phyloP scores from a whole-genome alignment of 2,888 invertebrate genomes.

The Drosophila picticornis region DNA sequence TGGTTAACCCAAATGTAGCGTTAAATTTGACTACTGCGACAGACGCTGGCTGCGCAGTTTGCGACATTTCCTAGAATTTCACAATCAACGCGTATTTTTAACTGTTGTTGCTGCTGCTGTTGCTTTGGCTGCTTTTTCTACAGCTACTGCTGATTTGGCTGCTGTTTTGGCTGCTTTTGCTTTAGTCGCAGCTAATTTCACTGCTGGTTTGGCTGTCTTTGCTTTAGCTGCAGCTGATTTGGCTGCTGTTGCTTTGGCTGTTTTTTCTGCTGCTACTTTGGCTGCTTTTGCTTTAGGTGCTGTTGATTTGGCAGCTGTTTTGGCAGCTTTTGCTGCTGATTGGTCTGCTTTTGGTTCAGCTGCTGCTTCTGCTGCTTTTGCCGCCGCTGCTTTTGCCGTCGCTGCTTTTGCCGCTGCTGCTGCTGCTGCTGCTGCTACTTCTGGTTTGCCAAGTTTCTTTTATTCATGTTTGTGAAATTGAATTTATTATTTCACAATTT shows the following conservation, averaged over 20 bases:
- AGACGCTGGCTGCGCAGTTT: conserved; percentile 29
- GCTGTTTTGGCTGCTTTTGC: conserved; percentile 22
- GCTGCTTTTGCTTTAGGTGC: no score
- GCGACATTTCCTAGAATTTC: conserved; percentile 68
- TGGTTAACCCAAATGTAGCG: conserved; percentile 50
- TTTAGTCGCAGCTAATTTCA: conserved; percentile 10
- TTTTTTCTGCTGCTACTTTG: background rate
- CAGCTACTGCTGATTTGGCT: conserved; percentile 22
- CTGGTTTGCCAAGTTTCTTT: conserved; percentile 47
- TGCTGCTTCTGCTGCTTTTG: background rate
- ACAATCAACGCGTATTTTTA: conserved; percentile 64
- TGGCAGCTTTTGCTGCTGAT: no score
- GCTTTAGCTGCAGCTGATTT: conserved; percentile 8
- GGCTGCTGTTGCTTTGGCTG: conserved; percentile 19
- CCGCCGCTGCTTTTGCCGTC: background rate
- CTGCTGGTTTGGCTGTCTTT: conserved; percentile 47
- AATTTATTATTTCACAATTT: conserved; percentile 74
- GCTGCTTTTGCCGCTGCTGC: background rate
- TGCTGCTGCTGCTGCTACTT: background rate
- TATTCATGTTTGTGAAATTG: conserved; percentile 73
- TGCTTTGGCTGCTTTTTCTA: conserved; percentile 18
- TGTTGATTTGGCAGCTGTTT: no score
- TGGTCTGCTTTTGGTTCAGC: no score
- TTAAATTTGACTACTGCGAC: conserved; percentile 53
- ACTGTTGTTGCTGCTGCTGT: conserved; percentile 34